Base-by-base conservation (phyloP, 2,797 vertebrate species). In the Hyperoplus immaculatus region DNA sequence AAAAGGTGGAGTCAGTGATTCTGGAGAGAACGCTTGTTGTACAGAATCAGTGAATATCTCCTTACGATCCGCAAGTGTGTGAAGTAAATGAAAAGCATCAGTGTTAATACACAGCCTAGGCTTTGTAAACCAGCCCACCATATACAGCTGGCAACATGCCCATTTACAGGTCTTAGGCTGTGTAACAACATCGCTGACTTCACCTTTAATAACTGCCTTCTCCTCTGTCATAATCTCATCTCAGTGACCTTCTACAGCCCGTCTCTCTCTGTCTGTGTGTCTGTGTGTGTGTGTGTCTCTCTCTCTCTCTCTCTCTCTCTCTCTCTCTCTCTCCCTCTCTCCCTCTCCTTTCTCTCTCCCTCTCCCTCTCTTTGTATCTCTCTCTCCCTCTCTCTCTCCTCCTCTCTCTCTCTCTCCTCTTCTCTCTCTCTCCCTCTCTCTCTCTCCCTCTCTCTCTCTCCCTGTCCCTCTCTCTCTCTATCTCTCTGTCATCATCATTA, bases 401-500 rank as follows among this genome's bases (percentile, higher is more conserved):
- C 81, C 90, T n/a, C 56, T 70, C 81, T 93, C 84, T 90, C 87
- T 83, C 66, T 93, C 85, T 91, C 90, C 21, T n/a, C n/a, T n/a
- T n/a, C 21, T 21, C 21, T 21, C 21, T 21, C 21, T 50, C 47
- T 68, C 29, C 70, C 53, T 1, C 57, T 86, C 11, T 82, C 57
- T 91, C 71, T 69, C 51, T 21, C 75, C 46, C 43, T 49, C 53
- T 84, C 47, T 29, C 18, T 89, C 61, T 70, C 69, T 58, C 53
- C 49, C 38, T 71, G 63, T 62, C 60, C 64, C 61, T 61, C 54
- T 11, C 71, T 69, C 51, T 83, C 81, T 90, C 56, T 70, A 81
- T 93, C 84, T 90, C 87, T 84, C 66, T 93, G 86, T 91, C 91
- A 92, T 94, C 87, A 88, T 95, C 80, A 88, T 94, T 93, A 89